phyloP scores from a whole-genome alignment of 2,113 vertebrate species.

The Mirounga angustirostris region DNA sequence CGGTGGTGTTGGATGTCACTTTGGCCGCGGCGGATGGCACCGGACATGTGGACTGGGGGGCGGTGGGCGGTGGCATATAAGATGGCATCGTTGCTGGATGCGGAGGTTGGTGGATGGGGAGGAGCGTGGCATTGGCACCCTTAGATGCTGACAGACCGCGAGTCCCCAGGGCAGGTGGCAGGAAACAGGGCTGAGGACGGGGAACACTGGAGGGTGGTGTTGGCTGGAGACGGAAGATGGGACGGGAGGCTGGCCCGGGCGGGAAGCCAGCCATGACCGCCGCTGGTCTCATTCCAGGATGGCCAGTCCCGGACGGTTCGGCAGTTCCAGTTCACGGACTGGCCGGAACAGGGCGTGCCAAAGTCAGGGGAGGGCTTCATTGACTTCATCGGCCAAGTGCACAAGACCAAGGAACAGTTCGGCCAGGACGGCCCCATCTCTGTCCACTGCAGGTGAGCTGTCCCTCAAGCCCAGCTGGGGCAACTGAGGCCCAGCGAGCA shows the following conservation, averaged over 20 bases:
- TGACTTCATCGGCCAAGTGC: conserved; percentile 98
- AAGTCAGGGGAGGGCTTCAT: conserved; percentile 99
- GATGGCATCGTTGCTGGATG: not conserved
- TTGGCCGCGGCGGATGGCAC: rapidly evolving
- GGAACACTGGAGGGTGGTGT: rapidly evolving
- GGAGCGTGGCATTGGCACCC: not conserved
- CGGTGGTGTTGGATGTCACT: rapidly evolving
- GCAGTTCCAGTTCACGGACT: conserved; percentile 99
- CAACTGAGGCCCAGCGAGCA: not conserved
- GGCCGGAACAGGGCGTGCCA: conserved; percentile 98
- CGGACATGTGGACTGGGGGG: not conserved
- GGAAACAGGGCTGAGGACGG: not conserved
- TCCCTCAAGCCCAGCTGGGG: rapidly evolving
- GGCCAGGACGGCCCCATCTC: conserved; percentile 99
- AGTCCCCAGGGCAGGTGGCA: not conserved
- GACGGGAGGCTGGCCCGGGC: rapidly evolving
- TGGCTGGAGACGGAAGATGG: not conserved
- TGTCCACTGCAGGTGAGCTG: conserved; percentile 96
- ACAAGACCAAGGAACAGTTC: conserved; percentile 99
- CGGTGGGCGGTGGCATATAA: rapidly evolving
- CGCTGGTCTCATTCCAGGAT: conserved; percentile 87
- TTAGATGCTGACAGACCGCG: too few relatives aligned
- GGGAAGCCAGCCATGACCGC: rapidly evolving
- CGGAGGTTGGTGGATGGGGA: not conserved
- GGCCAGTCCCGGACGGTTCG: conserved; percentile 98